A percentile compares a stretch with the other conserved stretches of the same genome.
Conservation (phyloP, 1,140 invertebrate genomes). For the Nasonia longicornis region DNA sequence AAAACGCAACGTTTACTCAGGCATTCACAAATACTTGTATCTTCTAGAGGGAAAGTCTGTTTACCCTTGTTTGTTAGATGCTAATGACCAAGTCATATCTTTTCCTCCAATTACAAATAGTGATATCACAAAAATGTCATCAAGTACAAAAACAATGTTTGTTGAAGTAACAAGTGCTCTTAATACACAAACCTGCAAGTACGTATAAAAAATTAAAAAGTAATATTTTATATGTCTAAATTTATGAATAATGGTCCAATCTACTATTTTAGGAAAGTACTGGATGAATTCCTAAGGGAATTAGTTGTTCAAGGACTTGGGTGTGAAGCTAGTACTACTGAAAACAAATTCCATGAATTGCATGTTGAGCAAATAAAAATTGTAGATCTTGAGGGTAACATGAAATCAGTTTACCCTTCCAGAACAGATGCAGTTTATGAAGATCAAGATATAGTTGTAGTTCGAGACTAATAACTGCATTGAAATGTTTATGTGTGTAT, state of each 20-base stretch:
- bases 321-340: constrained; percentile 52
- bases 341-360: constrained; percentile 61
- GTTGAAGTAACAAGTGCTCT: constrained; percentile 82
- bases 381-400: constrained; percentile 76
- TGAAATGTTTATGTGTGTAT: constrained; percentile 32
- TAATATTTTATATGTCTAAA: background rate
- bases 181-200: constrained; percentile 76
- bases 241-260: background rate
- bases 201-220: constrained; percentile 20
- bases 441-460: constrained; percentile 60
- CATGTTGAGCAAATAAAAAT: constrained; percentile 78
- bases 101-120: constrained; percentile 89
- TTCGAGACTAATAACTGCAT: constrained; percentile 54
- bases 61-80: constrained; percentile 79
- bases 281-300: constrained; percentile 77
- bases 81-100: constrained; percentile 76
- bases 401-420: constrained; percentile 84
- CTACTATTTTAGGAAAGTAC: constrained; percentile 67
- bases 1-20: constrained; percentile 83
- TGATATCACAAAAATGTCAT: constrained; percentile 80
- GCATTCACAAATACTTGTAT: constrained; percentile 86
- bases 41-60: constrained; percentile 79
- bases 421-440: constrained; percentile 76
- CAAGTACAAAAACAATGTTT: constrained; percentile 76
- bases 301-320: constrained; percentile 72